Evolutionary conservation across 2,113 vertebrate genomes (phyloP), one percentile per base, ranked within the genome.

Genomic region (Anser brachyrhynchus): DNA sequence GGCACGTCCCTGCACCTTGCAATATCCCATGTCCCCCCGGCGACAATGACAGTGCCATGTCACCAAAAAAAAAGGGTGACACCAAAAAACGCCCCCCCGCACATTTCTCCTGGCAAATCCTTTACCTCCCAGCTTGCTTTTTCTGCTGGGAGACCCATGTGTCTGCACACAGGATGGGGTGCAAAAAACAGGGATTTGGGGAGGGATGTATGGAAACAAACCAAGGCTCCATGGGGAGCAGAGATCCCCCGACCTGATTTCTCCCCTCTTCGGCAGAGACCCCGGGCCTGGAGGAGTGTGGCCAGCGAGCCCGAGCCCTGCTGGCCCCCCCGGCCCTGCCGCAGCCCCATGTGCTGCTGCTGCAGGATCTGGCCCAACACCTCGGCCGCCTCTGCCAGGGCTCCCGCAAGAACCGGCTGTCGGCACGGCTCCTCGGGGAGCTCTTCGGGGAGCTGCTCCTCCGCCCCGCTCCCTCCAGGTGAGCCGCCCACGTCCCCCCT

Each of bases 271-370:
- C 51, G 70, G 54, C 87, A 98, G 98, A 98, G 92, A 98, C 91
- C 49, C 97, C 80, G 3, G 93, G 90, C 89, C 66, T 98, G 80
- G 98, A 98, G 84, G 98, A 98, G 64, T 98, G 98, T 5, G 98
- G 98, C 26, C 97, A 98, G 71, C 97, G 92, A 93, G 97, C 98
- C 81, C 98, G 97, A 97, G 97, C 87, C 87, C 97, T 99, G 91
- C 96, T 98, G 95, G 97, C 97, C 54, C 98, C 97, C 7, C 98
- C 98, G 2, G 97, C 97, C 57, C 82, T 98, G 80, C 98, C 98
- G 1, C 98, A 98, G 93, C 93, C 97, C 57, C 98, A 98, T 85
- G 95, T 97, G 8, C 97, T 98, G 92, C 97, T 98, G 44, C 96
- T 98, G 91, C 92, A 91, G 91, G 97, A 98, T 90, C 98, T 98